Conservation (phyloP, 2,113 vertebrate species). For the Lycocorax pyrrhopterus region DNA sequence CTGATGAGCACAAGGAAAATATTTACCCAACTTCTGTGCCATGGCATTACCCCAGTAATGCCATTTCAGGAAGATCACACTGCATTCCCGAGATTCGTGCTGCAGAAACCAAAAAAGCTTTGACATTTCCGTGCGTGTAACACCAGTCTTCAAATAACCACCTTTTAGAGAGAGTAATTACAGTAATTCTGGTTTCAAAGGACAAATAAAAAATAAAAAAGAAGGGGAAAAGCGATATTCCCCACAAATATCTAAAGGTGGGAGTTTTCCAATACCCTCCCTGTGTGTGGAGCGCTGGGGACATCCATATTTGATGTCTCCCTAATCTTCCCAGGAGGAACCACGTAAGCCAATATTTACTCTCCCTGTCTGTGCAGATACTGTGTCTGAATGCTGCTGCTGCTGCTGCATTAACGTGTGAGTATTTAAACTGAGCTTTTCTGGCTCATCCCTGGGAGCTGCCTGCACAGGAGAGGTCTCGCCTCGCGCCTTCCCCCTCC, state of each 20-base stretch:
- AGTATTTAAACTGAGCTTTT: background rate
- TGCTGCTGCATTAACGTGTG: background rate
- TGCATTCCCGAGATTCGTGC: background rate
- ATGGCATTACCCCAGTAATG: background rate
- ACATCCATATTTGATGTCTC: conserved; percentile 13
- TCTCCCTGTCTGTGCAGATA: background rate
- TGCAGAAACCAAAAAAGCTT: background rate
- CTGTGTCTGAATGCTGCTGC: background rate
- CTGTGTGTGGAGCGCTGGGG: rapidly evolving
- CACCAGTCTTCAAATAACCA: background rate
- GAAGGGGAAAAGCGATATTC: background rate
- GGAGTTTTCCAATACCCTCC: background rate
- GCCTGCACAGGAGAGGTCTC: background rate
- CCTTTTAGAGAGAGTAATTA: background rate
- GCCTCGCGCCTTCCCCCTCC: background rate
- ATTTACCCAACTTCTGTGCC: background rate
- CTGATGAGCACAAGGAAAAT: conserved; percentile 11
- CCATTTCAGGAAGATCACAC: conserved; percentile 1
- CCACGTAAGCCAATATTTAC: conserved; percentile 34
- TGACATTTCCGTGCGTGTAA: background rate
- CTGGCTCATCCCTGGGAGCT: background rate
- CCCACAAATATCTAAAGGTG: background rate
- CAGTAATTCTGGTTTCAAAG: background rate
- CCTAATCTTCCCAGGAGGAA: conserved; percentile 16
- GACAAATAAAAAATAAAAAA: background rate